Evolutionary conservation across 2,113 vertebrate species (phyloP).

Genomic region (Elachura formosa): DNA sequence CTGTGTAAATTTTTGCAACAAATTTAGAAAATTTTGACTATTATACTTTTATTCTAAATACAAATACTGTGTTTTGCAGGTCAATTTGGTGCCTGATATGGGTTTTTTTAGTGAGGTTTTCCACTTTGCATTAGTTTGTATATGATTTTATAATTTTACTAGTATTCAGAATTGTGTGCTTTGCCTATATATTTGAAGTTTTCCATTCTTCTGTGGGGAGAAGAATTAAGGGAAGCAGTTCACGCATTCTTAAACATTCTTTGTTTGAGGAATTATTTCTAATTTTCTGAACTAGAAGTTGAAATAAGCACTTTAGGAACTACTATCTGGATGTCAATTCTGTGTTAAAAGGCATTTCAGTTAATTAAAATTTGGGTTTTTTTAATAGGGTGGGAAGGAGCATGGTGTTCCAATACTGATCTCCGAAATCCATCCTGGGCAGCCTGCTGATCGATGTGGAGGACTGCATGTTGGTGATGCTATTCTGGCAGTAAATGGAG

Average conservation of each 20-base stretch:
- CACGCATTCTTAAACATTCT: neutral
- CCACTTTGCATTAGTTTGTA: neutral
- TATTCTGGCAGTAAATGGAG: slow-evolving; percentile 93
- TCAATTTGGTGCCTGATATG: fast-evolving
- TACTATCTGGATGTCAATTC: neutral
- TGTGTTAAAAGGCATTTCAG: neutral
- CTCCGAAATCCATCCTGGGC: slow-evolving; percentile 93
- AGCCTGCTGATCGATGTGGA: slow-evolving; percentile 92
- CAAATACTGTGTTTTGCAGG: neutral
- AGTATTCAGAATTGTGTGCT: neutral
- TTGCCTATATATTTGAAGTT: neutral
- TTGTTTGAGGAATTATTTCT: neutral
- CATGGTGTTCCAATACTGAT: slow-evolving; percentile 97
- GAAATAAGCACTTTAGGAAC: neutral
- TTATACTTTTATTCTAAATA: neutral
- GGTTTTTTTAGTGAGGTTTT: neutral
- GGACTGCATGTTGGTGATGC: slow-evolving; percentile 96
- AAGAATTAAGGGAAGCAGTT: neutral
- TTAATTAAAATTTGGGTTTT: neutral
- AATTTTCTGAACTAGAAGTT: neutral
- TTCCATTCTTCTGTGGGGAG: neutral
- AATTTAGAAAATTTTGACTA: neutral
- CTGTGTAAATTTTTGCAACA: neutral
- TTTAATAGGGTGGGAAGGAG: slow-evolving; percentile 90
- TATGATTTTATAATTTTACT: neutral